These are phyloP conservation scores for Pseudorhombus dupliciocellatus DNA, from an alignment of 2,113 vertebrate species.

Conservation along the genomic window DNA sequence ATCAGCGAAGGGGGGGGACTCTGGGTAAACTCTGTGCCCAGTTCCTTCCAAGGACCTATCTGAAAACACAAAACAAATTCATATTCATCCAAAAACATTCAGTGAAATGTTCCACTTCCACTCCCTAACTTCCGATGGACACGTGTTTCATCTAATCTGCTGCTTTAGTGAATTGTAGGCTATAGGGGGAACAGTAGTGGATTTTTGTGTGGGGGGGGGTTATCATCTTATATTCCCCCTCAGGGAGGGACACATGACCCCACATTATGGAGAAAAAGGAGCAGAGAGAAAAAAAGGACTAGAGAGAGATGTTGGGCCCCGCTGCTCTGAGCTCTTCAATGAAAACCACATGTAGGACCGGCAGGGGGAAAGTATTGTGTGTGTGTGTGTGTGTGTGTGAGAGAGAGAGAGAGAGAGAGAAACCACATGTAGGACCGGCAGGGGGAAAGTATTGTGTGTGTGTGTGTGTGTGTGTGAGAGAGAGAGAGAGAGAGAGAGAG, in stretches of 20 bases:
- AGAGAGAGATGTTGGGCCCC: constrained; percentile 61
- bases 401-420: constrained; percentile 28
- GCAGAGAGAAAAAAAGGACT: constrained; percentile 25
- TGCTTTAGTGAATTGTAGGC: constrained; percentile 31
- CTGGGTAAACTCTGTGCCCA: too few relatives aligned
- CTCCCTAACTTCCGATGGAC: too few relatives aligned
- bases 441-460: too few relatives aligned
- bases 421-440: too few relatives aligned
- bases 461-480: neutral
- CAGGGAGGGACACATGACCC: constrained; percentile 75
- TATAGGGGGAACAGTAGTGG: constrained; percentile 18
- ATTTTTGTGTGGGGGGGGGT: constrained; percentile 10
- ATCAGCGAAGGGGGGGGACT: too few relatives aligned
- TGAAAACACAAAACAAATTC: too few relatives aligned
- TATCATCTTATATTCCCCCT: constrained; percentile 73
- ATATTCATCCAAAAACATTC: too few relatives aligned
- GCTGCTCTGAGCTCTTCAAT: constrained; percentile 76
- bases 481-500: constrained; percentile 28
- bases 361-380: constrained; percentile 31
- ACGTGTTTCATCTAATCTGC: constrained; percentile 6
- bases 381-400: too few relatives aligned
- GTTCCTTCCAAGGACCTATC: too few relatives aligned
- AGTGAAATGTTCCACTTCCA: too few relatives aligned
- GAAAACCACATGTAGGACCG: constrained; percentile 82
- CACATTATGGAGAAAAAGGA: constrained; percentile 42